Evolutionary conservation across 2,113 vertebrate species (phyloP), one percentile per base, ranked within the genome.

Genomic region (Cacatua alba): DNA sequence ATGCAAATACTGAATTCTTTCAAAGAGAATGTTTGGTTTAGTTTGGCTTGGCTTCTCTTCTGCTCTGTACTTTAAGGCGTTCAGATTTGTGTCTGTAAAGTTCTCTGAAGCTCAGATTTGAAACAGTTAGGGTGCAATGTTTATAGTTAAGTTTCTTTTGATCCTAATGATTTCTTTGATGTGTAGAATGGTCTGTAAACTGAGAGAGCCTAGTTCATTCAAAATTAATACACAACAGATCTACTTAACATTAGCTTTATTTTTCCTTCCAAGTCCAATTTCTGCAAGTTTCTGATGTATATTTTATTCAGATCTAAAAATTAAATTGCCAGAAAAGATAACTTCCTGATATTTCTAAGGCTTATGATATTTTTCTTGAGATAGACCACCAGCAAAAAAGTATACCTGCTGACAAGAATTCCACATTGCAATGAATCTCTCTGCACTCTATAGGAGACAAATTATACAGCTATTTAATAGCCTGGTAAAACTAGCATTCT

Each of bases 231-330:
- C 25, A 23, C 52, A 77, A 41, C 72, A 71, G 55, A 81, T 84
- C 86, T 92, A 12, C 49, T 64, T 91, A 93, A n/a, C 52, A 49
- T 82, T 90, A 90, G 44, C 65, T 92, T 92, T 72, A 33, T 69
- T 90, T 82, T 67, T 57, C 49, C 62, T 87, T 81, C 65, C 62
- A 79, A 80, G 55, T 77, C n/a, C 2, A 74, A n/a, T 81, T 91
- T 43, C 60, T 95, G 11, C 39, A 57, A 57, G 51, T 82, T 95
- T 86, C 86, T 91, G 69, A 43, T 88, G 60, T 91, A 39, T 86
- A 77, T 78, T 90, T 90, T 62, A 74, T 72, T 97, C 78, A 88
- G 26, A 60, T 77, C 39, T 92, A 87, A 89, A 92, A 88, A 31
- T 59, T n/a, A 92, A 91, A 75, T 74, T 75, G 12, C 21, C 6